Evolutionary conservation across 2,888 invertebrate species (phyloP).

Genomic region (Isotomurus palustris): DNA sequence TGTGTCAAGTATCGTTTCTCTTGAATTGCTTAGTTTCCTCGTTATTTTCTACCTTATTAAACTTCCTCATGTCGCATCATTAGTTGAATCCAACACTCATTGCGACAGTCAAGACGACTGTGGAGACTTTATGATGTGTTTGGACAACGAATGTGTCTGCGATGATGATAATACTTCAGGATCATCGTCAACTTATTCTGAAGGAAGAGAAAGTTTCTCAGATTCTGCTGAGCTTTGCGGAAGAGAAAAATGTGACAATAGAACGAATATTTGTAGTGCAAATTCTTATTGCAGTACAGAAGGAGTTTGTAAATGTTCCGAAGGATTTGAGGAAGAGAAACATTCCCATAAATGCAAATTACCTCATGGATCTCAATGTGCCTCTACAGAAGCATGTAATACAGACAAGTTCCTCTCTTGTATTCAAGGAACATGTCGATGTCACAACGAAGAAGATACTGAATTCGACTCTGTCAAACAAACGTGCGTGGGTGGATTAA

Average conservation of each 20-base stretch:
- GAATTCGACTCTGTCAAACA: background rate
- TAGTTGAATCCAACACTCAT: no score
- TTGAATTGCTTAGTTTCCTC: no score
- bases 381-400: background rate
- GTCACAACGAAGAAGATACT: background rate
- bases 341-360: background rate
- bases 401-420: conserved; percentile 7
- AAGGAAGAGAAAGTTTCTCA: no score
- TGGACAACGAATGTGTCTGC: conserved; percentile 6
- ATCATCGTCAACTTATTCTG: no score
- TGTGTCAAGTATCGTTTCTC: no score
- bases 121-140: conserved; percentile 9
- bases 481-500: background rate
- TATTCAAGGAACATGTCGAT: background rate
- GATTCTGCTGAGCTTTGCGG: no score
- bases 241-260: conserved; percentile 2
- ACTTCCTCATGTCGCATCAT: no score
- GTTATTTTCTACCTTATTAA: no score
- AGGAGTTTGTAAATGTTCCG: background rate
- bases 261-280: background rate
- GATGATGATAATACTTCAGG: background rate
- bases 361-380: background rate
- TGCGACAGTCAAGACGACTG: conserved; percentile 6
- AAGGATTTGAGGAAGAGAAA: background rate
- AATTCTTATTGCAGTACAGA: background rate